Evolutionary conservation across 2,797 vertebrate genomes (phyloP).

Genomic region (Varecia variegata): DNA sequence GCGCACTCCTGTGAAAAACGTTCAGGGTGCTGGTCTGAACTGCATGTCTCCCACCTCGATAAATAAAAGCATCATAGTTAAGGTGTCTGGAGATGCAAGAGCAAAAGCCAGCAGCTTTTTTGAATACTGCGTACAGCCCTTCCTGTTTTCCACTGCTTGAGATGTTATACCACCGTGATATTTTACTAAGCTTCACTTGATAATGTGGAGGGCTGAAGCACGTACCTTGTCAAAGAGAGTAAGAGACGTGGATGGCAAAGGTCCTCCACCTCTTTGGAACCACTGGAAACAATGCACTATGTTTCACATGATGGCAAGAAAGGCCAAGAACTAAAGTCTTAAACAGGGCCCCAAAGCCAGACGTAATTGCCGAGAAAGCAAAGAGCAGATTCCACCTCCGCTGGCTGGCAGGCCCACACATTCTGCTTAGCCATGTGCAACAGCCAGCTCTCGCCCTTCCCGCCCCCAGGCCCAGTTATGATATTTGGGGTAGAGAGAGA

Average conservation of each 20-base stretch:
- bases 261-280: background rate
- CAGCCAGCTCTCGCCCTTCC: constrained; percentile 26
- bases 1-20: background rate
- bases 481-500: constrained; percentile 61
- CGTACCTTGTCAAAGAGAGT: background rate
- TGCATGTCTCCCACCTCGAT: background rate
- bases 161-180: background rate
- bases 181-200: background rate
- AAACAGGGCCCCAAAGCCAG: constrained; percentile 42
- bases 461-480: constrained; percentile 35
- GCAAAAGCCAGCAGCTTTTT: background rate
- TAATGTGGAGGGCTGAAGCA: background rate
- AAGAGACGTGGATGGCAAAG: background rate
- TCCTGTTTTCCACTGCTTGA: background rate
- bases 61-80: background rate
- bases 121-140: background rate
- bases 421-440: constrained; percentile 60
- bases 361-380: constrained; percentile 50
- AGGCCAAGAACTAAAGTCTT: constrained; percentile 44
- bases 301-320: constrained; percentile 14
- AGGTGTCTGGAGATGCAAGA: background rate
- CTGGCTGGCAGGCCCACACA: constrained; percentile 50
- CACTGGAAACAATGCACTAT: background rate
- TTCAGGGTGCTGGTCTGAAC: background rate
- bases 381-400: constrained; percentile 58